Base-by-base conservation (phyloP, 2,888 invertebrate genomes). In the Pomacea canaliculata region DNA sequence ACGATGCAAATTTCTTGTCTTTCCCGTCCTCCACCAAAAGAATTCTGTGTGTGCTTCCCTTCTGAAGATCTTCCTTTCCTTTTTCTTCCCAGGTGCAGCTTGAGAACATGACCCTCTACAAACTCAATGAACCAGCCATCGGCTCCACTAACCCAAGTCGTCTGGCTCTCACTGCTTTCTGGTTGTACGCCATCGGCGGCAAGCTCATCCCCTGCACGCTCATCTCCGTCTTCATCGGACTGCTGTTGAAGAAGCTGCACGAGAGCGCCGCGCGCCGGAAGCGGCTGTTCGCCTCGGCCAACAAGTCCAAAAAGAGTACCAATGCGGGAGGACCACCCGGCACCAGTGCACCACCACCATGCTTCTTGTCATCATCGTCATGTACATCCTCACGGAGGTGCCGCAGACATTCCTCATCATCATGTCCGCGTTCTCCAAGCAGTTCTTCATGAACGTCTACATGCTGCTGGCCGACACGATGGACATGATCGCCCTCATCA, bases 121-220 rank as follows among this genome's bases (percentile, higher is more conserved):
- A 77, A 59, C 80, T 85, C 9, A 80, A 83, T 73, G 73, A 75
- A n/a, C 77, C 70, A 9, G 79, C 76, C 23, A 76, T 81, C 8
- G 81, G 83, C 7, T 76, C 78, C 27, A 67, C 76, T 10, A 75
- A 80, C 70, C 76, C 76, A 51, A 74, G 80, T 7, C 73, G 69
- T n/a, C 73, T 79, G 59, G 81, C 80, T 59, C 70, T 80, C 48
- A 59, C 77, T 7, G 79, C 81, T 27, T 78, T 97, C 91, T 96
- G 96, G 94, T 94, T 97, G 85, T 97, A 97, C 91, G 95, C 96
- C 90, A 95, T 97, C 16, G 94, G 97, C 78, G 95, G 97, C 82
- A 98, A 98, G 92, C 92, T 98, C 74, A 94, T 97, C 80, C 98
- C 98, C 7, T 96, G 97, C 90, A 92, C 96, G 78, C 94, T 95